Evolutionary conservation across 2,113 vertebrate species (phyloP), one percentile per base, ranked within the genome.

Genomic region (Choloepus hoffmanni): DNA sequence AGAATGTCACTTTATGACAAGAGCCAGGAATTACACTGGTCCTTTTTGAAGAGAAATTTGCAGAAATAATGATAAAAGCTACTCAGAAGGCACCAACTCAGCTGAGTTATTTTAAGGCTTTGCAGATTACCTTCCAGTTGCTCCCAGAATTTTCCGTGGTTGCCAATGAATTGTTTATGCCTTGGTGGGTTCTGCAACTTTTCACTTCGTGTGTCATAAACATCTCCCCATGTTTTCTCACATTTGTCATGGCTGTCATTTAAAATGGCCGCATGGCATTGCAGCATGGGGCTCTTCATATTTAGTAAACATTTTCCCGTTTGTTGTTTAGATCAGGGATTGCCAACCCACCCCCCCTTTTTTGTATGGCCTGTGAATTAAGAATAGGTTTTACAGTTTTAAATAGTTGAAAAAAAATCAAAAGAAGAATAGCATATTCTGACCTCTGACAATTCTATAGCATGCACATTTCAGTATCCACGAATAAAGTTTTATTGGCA

Each of bases 81-180:
- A 26, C 15, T 7, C 36, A 0, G 1, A 10, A 4, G 11, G 1
- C 7, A 16, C 50, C 10, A 5, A 24, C 7, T 65, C 50, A 60
- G 63, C 36, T 0, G 60, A 3, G 45, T 24, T 9, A 3, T 36
- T 48, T 62, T 19, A 60, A 23, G 12, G 1, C 13, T 36, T 70
- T 28, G 30, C 83, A 48, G 83, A n/a, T 14, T n/a, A 5, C 2
- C 21, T 62, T 43, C 16, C 23, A 3, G 0, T 7, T n/a, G 60
- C 63, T 26, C 43, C 43, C 70, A 24, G 5, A 0, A 2, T 67
- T 60, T 48, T 7, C 10, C 30, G 13, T 1, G 8, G 13, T 48
- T 1, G 8, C 23, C 83, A 7, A 9, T 12, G 0, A 7, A 43
- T 21, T 13, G 11, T 7, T 16, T 63, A 10, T 3, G 21, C 30